phyloP scores from a whole-genome alignment of 37 sponge, comb jelly and placozoan genomes.

The Bolinopsis microptera region DNA sequence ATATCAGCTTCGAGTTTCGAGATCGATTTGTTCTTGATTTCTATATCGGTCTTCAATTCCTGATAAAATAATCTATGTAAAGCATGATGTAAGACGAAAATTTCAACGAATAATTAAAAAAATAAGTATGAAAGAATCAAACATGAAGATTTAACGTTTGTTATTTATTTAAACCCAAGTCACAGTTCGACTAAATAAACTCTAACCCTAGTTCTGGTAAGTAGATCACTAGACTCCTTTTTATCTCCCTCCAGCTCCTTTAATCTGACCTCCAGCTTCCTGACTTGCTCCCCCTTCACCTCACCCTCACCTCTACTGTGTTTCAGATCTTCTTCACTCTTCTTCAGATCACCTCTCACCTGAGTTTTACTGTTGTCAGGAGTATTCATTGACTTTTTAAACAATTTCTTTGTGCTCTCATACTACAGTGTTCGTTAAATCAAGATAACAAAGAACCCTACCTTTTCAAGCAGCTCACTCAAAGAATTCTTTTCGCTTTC shows the following conservation, averaged over 20 bases:
- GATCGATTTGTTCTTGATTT: conserved; percentile 39
- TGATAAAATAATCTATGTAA: not conserved
- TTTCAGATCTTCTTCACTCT: not conserved
- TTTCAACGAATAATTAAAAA: not conserved
- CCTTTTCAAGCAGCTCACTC: not conserved
- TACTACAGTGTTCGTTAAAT: too few relatives aligned
- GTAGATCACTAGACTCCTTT: not conserved
- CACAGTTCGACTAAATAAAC: too few relatives aligned
- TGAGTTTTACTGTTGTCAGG: too few relatives aligned
- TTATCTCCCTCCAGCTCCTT: not conserved
- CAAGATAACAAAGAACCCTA: too few relatives aligned
- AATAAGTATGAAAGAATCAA: not conserved
- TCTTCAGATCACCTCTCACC: not conserved
- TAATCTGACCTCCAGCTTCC: not conserved
- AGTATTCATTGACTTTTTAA: too few relatives aligned
- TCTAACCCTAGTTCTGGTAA: not conserved
- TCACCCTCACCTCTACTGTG: not conserved
- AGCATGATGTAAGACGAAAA: not conserved
- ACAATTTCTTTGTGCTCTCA: too few relatives aligned
- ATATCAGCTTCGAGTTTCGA: conserved; percentile 20
- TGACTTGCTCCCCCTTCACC: not conserved
- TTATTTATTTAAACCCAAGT: not conserved
- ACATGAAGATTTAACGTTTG: not conserved
- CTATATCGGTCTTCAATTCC: conserved; percentile 42
- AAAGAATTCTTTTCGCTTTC: not conserved